Percentiles rank a stretch among this genome's conserved stretches.
Evolutionary conservation across 2,888 invertebrate genomes (phyloP).

Genomic region (Apotomis turbidana): DNA sequence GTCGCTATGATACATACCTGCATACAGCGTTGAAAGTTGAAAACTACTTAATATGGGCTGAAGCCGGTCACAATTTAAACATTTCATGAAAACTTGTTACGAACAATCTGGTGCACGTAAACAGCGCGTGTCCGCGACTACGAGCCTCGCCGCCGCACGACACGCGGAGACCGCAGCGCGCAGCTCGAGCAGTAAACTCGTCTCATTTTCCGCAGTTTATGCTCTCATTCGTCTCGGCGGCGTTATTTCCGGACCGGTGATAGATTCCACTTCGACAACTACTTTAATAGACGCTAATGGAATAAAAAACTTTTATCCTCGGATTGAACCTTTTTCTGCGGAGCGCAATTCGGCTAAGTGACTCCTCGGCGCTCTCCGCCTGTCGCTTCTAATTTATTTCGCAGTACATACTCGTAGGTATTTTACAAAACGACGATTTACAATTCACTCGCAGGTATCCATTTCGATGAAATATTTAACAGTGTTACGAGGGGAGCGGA

Average conservation of each 20-base stretch:
- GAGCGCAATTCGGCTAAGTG: constrained; percentile 18
- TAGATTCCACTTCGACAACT: constrained; percentile 29
- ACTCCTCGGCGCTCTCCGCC: constrained; percentile 4
- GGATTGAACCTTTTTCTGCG: constrained; percentile 6
- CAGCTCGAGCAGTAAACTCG: not conserved
- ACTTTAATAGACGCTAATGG: constrained; percentile 35
- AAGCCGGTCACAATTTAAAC: not conserved
- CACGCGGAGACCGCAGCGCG: no score
- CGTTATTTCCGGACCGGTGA: constrained; percentile 21
- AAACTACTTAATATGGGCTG: no score
- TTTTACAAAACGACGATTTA: constrained; percentile 32
- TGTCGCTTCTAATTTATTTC: not conserved
- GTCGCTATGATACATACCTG: no score
- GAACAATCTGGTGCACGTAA: not conserved
- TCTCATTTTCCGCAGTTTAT: constrained; percentile 11
- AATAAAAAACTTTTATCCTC: constrained; percentile 20
- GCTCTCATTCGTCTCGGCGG: not conserved
- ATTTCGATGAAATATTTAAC: constrained; percentile 22
- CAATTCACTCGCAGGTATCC: constrained; percentile 20
- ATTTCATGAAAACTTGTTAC: not conserved
- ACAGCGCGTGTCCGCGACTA: not conserved
- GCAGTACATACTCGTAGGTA: not conserved
- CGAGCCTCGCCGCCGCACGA: not conserved
- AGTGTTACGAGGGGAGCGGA: constrained; percentile 27
- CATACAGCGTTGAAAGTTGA: no score